A percentile compares a stretch with the other conserved stretches of the same genome.
These are phyloP conservation scores for Cuculus canorus DNA, from an alignment of 2,797 vertebrate species.

Conservation along the genomic window DNA sequence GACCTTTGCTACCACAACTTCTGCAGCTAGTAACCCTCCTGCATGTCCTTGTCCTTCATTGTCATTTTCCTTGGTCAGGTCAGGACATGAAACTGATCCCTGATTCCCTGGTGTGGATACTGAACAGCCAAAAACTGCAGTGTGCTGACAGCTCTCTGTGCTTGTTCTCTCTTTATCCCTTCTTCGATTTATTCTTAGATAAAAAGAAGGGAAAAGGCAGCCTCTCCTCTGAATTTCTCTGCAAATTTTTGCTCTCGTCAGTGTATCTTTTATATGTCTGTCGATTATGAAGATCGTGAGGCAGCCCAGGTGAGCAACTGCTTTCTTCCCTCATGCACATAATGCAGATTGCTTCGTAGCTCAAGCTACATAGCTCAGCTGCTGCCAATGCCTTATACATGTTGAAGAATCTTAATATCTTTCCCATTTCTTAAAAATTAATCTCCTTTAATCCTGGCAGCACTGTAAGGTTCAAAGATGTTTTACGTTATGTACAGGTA, in stretches of 20 bases:
- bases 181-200: slow-evolving; percentile 50
- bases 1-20: slow-evolving; percentile 20
- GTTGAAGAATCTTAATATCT: slow-evolving; percentile 55
- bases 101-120: slow-evolving; percentile 7
- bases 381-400: neutral
- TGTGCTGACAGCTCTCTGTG: neutral
- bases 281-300: slow-evolving; percentile 1
- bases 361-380: slow-evolving; percentile 33
- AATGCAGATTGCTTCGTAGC: slow-evolving; percentile 49
- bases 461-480: slow-evolving; percentile 58
- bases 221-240: slow-evolving; percentile 7
- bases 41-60: neutral
- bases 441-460: slow-evolving; percentile 70
- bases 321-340: neutral
- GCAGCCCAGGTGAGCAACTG: slow-evolving; percentile 22
- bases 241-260: neutral
- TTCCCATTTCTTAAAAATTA: slow-evolving; percentile 49
- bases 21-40: neutral
- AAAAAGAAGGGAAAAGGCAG: slow-evolving; percentile 25
- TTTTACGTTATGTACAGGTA: slow-evolving; percentile 69
- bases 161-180: slow-evolving; percentile 36
- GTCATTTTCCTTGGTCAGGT: slow-evolving; percentile 18
- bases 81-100: neutral
- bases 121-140: neutral
- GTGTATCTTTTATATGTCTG: slow-evolving; percentile 6